A percentile compares a stretch with the other conserved stretches of the same genome.
phyloP scores from a whole-genome alignment of 2,113 vertebrate genomes.

The Passer domesticus region DNA sequence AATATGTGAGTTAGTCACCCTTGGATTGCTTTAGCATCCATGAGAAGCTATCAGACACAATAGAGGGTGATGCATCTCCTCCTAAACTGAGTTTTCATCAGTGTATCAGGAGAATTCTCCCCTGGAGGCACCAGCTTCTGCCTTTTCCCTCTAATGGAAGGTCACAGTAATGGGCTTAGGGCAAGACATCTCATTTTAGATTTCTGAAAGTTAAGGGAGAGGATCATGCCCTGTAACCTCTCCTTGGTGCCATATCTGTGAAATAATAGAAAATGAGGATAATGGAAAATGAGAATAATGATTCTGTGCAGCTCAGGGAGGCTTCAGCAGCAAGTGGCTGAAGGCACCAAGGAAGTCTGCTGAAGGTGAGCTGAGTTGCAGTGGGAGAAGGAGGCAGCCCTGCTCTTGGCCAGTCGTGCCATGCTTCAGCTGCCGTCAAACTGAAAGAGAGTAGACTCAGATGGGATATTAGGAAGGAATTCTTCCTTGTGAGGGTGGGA shows the following conservation, averaged over 20 bases:
- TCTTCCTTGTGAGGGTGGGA: fast-evolving
- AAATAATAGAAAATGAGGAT: neutral
- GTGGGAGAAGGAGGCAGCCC: neutral
- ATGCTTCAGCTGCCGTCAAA: neutral
- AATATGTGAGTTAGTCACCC: neutral
- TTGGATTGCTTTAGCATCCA: neutral
- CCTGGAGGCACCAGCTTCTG: neutral
- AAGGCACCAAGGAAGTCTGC: neutral
- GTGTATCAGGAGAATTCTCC: neutral
- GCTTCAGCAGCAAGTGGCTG: neutral
- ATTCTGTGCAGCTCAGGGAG: neutral
- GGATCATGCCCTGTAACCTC: neutral
- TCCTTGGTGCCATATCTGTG: neutral
- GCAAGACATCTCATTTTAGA: neutral
- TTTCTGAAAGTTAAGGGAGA: neutral
- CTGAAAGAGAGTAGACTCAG: neutral
- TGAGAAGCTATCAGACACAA: neutral
- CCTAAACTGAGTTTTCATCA: neutral
- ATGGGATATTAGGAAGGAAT: neutral
- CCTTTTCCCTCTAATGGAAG: neutral
- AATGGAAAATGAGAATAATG: neutral
- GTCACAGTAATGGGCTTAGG: neutral
- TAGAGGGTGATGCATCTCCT: neutral
- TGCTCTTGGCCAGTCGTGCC: neutral
- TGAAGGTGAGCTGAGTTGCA: neutral